phyloP scores from a whole-genome alignment of 2,797 vertebrate species.

The Babyrousa celebensis region DNA sequence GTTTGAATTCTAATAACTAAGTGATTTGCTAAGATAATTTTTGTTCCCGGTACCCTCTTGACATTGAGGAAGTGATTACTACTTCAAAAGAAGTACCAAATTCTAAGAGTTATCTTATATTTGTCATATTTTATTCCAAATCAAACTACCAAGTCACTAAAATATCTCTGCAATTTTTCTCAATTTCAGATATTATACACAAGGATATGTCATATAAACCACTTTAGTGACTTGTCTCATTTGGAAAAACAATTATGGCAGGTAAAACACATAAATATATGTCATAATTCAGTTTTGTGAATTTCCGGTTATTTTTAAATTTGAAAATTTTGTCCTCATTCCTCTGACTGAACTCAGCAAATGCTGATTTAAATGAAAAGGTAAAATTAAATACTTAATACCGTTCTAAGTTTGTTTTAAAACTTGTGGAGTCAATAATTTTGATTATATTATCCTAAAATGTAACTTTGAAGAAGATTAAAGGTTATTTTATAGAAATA shows the following conservation, averaged over 20 bases:
- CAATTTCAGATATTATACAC: neutral
- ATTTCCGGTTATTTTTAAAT: constrained; percentile 29
- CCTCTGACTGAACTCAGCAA: neutral
- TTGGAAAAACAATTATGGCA: neutral
- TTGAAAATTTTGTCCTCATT: neutral
- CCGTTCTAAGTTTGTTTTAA: neutral
- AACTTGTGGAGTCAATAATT: neutral
- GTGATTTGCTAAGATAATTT: neutral
- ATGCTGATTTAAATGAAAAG: neutral
- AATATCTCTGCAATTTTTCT: neutral
- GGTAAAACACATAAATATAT: neutral
- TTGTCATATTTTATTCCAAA: neutral
- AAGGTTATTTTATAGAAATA: neutral
- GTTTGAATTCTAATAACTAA: neutral
- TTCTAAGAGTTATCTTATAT: neutral
- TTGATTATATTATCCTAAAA: neutral
- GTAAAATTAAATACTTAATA: constrained; percentile 4
- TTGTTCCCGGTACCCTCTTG: neutral
- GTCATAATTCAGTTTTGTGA: neutral
- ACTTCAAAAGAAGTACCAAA: neutral
- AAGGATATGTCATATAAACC: neutral
- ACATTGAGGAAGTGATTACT: neutral
- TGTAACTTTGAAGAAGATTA: neutral
- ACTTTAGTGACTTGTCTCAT: neutral
- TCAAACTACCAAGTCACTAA: neutral